Conservation (phyloP, 1,140 invertebrate species). For the Calephelis virginiensis region DNA sequence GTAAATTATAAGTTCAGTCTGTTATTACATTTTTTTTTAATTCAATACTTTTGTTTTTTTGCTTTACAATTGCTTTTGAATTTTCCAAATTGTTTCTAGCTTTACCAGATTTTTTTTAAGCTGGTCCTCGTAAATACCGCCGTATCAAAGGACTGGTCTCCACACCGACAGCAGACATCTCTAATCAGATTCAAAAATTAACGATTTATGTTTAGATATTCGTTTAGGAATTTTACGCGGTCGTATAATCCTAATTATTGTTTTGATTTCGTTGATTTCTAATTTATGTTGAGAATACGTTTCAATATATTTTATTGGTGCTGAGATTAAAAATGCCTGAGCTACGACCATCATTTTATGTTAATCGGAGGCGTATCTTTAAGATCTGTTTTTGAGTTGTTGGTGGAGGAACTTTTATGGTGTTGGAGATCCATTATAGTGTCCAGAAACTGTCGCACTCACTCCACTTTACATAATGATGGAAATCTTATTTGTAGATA, state of each 20-base stretch:
- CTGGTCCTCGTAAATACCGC: too few species aligned
- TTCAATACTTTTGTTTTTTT: too few species aligned
- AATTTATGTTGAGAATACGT: neutral
- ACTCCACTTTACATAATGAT: constrained; percentile 3
- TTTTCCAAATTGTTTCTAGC: too few species aligned
- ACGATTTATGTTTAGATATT: neutral
- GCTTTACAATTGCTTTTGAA: too few species aligned
- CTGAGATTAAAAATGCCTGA: neutral
- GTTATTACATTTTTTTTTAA: too few species aligned
- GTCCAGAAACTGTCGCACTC: neutral
- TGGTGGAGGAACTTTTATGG: neutral
- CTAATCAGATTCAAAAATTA: too few species aligned
- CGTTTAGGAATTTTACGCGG: neutral
- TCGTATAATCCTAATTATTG: constrained; percentile 2
- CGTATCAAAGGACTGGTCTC: too few species aligned
- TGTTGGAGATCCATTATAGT: neutral
- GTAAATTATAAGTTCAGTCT: too few species aligned
- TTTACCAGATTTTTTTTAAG: too few species aligned
- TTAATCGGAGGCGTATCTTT: neutral
- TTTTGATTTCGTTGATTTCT: neutral
- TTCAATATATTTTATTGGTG: neutral
- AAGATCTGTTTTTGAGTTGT: neutral
- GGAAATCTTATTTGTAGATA: constrained; percentile 1
- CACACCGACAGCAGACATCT: too few species aligned
- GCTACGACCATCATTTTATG: neutral